A percentile compares a stretch with the other conserved stretches of the same genome.
phyloP scores from a whole-genome alignment of 2,797 vertebrate genomes.

The Enteromius treurensis region DNA sequence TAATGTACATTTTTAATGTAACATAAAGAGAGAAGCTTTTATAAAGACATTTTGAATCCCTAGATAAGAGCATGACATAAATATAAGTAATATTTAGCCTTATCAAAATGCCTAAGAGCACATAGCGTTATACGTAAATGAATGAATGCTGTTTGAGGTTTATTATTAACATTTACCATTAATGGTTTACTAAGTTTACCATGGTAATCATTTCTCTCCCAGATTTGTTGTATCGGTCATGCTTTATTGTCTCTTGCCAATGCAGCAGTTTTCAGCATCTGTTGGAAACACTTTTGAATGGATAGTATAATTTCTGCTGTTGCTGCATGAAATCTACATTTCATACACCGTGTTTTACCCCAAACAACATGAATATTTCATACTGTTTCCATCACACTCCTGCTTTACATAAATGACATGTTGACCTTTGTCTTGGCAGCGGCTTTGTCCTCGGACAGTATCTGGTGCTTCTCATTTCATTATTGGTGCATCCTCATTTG shows the following conservation, averaged over 20 bases:
- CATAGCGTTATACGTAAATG: no score
- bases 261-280: neutral
- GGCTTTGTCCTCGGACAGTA: neutral
- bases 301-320: neutral
- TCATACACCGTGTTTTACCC: neutral
- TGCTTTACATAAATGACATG: neutral
- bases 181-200: neutral
- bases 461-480: neutral
- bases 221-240: neutral
- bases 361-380: slow-evolving; percentile 17
- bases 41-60: neutral
- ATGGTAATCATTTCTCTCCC: neutral
- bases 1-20: neutral
- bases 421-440: slow-evolving; percentile 15
- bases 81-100: neutral
- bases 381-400: slow-evolving; percentile 4
- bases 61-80: neutral
- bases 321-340: neutral
- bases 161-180: neutral
- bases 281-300: neutral
- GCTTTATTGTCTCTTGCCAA: neutral
- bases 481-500: slow-evolving; percentile 1
- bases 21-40: neutral
- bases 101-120: neutral
- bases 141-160: neutral